Conservation (phyloP, 2,888 invertebrate genomes). For the Dolichopus griseipennis region DNA sequence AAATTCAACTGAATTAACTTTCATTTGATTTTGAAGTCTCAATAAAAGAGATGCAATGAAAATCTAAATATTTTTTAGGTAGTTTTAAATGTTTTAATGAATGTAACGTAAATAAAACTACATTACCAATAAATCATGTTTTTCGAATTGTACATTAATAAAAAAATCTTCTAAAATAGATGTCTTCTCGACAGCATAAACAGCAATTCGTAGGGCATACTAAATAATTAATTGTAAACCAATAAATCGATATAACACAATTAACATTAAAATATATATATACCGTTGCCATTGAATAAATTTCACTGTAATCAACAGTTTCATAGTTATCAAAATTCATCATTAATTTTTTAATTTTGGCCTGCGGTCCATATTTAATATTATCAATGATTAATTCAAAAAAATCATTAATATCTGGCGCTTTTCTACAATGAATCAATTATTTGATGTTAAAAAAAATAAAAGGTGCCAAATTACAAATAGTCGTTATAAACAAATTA, state of each 20-base stretch:
- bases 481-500: too few species aligned
- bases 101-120: neutral
- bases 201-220: neutral
- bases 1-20: neutral
- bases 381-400: conserved; percentile 9
- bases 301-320: neutral
- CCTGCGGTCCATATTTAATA: conserved; percentile 7
- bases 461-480: too few species aligned
- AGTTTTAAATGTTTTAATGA: too few species aligned
- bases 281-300: conserved; percentile 2
- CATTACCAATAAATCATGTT: conserved; percentile 1
- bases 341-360: conserved; percentile 7
- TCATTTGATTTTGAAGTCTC: neutral
- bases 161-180: neutral
- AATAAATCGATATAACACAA: neutral
- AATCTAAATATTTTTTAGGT: neutral
- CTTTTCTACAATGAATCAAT: neutral
- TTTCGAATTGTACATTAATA: neutral
- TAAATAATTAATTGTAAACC: neutral
- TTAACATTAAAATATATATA: neutral
- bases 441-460: too few species aligned
- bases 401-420: conserved; percentile 9
- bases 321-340: conserved; percentile 2
- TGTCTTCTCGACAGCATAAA: neutral
- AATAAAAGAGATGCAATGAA: conserved; percentile 8